phyloP scores from a whole-genome alignment of 2,888 invertebrate genomes.

The Noctuana brunneofusca region DNA sequence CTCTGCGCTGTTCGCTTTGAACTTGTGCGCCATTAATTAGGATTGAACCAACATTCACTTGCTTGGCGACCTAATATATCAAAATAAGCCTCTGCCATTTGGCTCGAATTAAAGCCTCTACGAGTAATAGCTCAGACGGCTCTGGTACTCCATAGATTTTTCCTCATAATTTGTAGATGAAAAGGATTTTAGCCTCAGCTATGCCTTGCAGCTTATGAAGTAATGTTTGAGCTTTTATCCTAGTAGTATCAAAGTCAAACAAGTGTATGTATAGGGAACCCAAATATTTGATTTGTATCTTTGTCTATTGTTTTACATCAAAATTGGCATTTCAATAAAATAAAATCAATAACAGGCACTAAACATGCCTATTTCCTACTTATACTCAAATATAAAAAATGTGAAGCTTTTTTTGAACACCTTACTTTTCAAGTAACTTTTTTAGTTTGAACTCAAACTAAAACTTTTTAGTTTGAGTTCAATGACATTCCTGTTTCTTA shows the following conservation, averaged over 20 bases:
- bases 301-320: no score
- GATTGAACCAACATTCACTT: slow-evolving; percentile 9
- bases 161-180: slow-evolving; percentile 15
- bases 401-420: no score
- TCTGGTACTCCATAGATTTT: slow-evolving; percentile 1
- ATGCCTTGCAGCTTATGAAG: neutral
- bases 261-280: neutral
- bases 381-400: no score
- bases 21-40: slow-evolving; percentile 12
- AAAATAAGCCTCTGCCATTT: slow-evolving; percentile 19
- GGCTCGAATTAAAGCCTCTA: slow-evolving; percentile 9
- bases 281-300: slow-evolving; percentile 36
- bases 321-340: no score
- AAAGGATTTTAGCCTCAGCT: slow-evolving; percentile 3
- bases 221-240: neutral
- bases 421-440: no score
- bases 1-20: slow-evolving; percentile 3
- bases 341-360: no score
- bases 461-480: no score
- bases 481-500: no score
- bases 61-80: slow-evolving; percentile 13
- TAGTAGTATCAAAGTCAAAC: neutral
- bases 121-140: slow-evolving; percentile 11
- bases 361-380: no score
- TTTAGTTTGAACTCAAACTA: no score